A percentile compares a stretch with the other conserved stretches of the same genome.
These are phyloP conservation scores for Zaprionus tsacasi DNA, from an alignment of 1,140 invertebrate species.

Conservation along the genomic window DNA sequence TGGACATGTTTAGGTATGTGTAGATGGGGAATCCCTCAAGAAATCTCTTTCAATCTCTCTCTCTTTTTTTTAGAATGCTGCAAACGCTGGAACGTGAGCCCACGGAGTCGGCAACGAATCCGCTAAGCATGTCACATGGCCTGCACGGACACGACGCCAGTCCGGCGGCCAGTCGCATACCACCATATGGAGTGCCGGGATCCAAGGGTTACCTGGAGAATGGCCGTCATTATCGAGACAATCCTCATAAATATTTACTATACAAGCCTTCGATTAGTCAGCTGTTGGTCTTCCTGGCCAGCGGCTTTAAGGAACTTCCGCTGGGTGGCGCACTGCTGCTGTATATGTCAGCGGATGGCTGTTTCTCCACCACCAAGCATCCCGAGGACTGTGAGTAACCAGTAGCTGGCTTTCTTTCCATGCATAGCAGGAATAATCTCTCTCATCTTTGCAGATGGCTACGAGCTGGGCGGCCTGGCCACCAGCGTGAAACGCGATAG, in stretches of 20 bases:
- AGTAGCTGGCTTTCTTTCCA: no score
- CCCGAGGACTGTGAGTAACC: conserved; percentile 92
- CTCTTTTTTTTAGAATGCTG: conserved; percentile 89
- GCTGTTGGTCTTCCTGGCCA: conserved; percentile 96
- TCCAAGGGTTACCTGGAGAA: conserved; percentile 89
- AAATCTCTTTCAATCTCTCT: neutral
- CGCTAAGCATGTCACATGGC: conserved; percentile 74
- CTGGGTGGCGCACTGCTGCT: conserved; percentile 95
- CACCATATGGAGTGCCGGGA: conserved; percentile 86
- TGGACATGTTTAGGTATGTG: conserved; percentile 95
- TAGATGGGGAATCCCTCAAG: neutral
- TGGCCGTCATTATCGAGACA: conserved; percentile 91
- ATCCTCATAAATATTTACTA: conserved; percentile 98
- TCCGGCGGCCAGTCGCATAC: conserved; percentile 91
- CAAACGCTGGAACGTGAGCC: conserved; percentile 97
- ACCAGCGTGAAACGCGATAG: conserved; percentile 91
- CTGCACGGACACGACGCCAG: conserved; percentile 91
- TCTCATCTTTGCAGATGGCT: conserved; percentile 91
- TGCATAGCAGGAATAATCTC: no score
- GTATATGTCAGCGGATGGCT: conserved; percentile 97
- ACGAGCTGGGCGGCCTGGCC: conserved; percentile 95
- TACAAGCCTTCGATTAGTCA: conserved; percentile 98
- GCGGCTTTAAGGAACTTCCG: conserved; percentile 96
- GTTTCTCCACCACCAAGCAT: conserved; percentile 94
- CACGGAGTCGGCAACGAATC: conserved; percentile 88